Conservation (phyloP, 64 coral and sea anemone genomes). For the Stylophora pistillata region DNA sequence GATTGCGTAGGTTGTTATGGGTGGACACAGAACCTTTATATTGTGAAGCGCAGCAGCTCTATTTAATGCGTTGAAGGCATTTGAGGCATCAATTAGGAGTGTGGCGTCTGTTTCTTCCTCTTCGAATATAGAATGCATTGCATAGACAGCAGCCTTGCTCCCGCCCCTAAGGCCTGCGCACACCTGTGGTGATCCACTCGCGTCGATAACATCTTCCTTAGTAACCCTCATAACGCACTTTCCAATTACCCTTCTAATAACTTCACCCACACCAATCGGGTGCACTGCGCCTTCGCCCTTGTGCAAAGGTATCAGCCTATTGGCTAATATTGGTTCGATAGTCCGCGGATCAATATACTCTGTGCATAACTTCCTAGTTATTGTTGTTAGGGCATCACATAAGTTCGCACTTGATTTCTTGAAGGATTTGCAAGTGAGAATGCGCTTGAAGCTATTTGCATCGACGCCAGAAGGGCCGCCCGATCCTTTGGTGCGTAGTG, state of each 20-base stretch:
- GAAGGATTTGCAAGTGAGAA: background rate
- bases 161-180: background rate
- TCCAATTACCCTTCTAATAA: background rate
- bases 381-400: background rate
- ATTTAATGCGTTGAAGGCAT: background rate
- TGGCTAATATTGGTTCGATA: background rate
- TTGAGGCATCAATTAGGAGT: background rate
- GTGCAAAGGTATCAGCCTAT: background rate
- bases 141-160: background rate
- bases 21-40: background rate
- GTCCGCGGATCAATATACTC: background rate
- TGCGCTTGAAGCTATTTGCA: background rate
- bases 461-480: background rate
- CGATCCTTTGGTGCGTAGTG: background rate
- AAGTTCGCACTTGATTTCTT: background rate
- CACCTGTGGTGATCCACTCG: background rate
- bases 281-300: background rate
- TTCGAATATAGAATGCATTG: background rate
- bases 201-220: background rate
- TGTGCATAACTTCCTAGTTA: background rate
- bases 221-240: background rate
- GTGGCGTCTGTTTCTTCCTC: background rate
- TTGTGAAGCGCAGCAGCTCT: slow-evolving; percentile 8
- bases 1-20: slow-evolving; percentile 15
- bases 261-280: too few relatives aligned